Evolutionary conservation across 2,888 invertebrate species (phyloP).

Genomic region (Athalia circularis): DNA sequence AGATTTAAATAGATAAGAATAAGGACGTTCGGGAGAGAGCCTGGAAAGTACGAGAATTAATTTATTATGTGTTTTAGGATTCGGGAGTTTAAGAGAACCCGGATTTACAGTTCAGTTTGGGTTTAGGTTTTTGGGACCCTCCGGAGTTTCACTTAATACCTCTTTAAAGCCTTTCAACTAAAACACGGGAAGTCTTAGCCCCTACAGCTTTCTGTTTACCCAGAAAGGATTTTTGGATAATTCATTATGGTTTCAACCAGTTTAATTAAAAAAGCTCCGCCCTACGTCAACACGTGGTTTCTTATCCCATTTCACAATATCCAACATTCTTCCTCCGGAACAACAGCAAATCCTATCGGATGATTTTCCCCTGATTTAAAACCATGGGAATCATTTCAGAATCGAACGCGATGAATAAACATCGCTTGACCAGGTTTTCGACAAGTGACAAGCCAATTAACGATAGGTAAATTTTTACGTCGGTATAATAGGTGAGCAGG

Average conservation of each 20-base stretch:
- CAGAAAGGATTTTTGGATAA: slow-evolving; percentile 33
- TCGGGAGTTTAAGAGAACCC: slow-evolving; percentile 52
- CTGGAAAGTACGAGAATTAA: slow-evolving; percentile 72
- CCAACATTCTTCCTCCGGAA: neutral
- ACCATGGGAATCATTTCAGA: neutral
- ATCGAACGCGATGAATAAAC: too few relatives aligned
- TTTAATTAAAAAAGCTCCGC: slow-evolving; percentile 39
- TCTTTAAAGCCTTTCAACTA: slow-evolving; percentile 58
- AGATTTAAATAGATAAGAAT: slow-evolving; percentile 74
- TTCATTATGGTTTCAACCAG: slow-evolving; percentile 41
- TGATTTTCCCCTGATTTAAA: neutral
- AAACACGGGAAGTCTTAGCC: slow-evolving; percentile 37
- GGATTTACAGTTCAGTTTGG: slow-evolving; percentile 63
- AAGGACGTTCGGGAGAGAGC: slow-evolving; percentile 42
- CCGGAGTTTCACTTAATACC: slow-evolving; percentile 61
- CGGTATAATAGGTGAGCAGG: slow-evolving; percentile 49
- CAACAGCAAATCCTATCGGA: neutral
- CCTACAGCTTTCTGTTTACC: slow-evolving; percentile 16
- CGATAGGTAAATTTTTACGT: neutral
- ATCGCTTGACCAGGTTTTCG: neutral
- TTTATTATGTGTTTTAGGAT: slow-evolving; percentile 72
- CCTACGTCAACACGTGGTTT: slow-evolving; percentile 16
- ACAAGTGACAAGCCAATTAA: neutral
- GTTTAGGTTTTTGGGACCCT: slow-evolving; percentile 55
- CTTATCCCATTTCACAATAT: neutral